A percentile compares a stretch with the other conserved stretches of the same genome.
Evolutionary conservation across 2,888 invertebrate genomes (phyloP).

Genomic region (Megamerina dolium): DNA sequence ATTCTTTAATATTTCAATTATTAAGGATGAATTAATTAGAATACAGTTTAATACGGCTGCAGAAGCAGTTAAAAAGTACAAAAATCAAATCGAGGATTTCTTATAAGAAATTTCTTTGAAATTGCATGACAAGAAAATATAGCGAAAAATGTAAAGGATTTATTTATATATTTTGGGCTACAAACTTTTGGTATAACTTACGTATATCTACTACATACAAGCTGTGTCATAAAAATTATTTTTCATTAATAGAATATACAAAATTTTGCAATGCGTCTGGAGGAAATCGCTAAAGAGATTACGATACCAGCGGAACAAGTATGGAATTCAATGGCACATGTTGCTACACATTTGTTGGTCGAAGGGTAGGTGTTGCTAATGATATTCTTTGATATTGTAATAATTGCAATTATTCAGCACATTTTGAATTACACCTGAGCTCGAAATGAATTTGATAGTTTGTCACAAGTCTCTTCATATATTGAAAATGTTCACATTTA

Average conservation of each 20-base stretch:
- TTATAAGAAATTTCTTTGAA: too few species aligned
- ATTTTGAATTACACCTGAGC: too few species aligned
- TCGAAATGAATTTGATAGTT: too few species aligned
- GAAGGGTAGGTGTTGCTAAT: conserved; percentile 68
- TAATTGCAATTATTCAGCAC: conserved; percentile 2
- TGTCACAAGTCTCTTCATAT: too few species aligned
- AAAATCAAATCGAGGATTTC: too few species aligned
- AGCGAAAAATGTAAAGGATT: not conserved
- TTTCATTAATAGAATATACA: conserved; percentile 50
- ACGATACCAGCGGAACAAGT: conserved; percentile 66
- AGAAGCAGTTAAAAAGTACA: too few species aligned
- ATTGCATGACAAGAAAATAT: too few species aligned
- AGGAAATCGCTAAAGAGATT: conserved; percentile 64
- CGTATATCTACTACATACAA: too few species aligned
- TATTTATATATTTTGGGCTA: not conserved
- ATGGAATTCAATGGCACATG: conserved; percentile 84
- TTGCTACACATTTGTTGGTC: conserved; percentile 80
- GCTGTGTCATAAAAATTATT: not conserved
- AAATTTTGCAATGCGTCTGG: conserved; percentile 71
- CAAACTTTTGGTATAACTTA: not conserved
- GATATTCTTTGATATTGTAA: not conserved
- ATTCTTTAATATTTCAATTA: too few species aligned
- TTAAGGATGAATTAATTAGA: too few species aligned
- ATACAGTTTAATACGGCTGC: too few species aligned
- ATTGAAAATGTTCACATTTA: too few species aligned